Percentiles rank a stretch among this genome's conserved stretches.
Conservation (phyloP, 2,113 vertebrate species). For the Phainopepla nitens region DNA sequence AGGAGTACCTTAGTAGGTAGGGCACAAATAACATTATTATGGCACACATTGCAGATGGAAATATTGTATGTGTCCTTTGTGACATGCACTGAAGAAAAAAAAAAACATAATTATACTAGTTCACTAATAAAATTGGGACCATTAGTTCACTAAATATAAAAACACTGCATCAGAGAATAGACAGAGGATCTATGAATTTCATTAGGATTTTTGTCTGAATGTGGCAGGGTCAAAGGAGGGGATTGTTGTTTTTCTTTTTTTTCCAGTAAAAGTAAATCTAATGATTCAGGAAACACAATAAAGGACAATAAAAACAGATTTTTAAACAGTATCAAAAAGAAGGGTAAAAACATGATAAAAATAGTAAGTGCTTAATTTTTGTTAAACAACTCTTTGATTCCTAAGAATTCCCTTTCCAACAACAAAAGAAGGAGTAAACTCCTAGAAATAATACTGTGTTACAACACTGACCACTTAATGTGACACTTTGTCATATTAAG, state of each 20-base stretch:
- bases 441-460: not conserved
- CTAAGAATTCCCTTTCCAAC: not conserved
- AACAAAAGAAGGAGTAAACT: not conserved
- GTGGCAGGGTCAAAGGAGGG: accelerated
- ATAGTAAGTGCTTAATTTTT: not conserved
- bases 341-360: not conserved
- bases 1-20: not conserved
- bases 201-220: not conserved
- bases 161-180: not conserved
- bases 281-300: not conserved
- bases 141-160: not conserved
- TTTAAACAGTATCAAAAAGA: not conserved
- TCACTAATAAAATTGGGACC: not conserved
- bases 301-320: not conserved
- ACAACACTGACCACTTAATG: not conserved
- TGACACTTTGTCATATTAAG: not conserved
- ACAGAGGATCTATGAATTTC: not conserved
- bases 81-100: not conserved
- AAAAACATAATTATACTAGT: not conserved
- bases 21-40: not conserved
- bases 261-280: not conserved
- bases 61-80: not conserved
- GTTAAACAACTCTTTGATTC: not conserved
- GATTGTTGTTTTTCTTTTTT: not conserved
- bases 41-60: not conserved